Evolutionary conservation across 2,888 invertebrate species (phyloP), one percentile per base, ranked within the genome.

Genomic region (Electrophaes corylata): DNA sequence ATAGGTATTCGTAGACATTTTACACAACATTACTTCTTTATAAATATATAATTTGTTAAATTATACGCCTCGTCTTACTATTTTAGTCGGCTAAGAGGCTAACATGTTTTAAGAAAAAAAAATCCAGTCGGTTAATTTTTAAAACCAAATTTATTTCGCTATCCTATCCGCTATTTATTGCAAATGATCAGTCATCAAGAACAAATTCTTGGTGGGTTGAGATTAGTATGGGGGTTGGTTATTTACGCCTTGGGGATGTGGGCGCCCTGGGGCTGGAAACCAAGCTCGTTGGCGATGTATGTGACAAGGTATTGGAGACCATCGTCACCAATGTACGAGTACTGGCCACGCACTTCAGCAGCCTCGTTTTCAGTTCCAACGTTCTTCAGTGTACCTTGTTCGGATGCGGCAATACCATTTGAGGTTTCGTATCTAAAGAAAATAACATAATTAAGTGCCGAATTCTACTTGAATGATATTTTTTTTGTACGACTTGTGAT

Each of bases 281-380:
- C 94, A 60, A 80, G 73, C 75, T 92, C 88, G 80, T 92, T 83
- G 57, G 94, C 92, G 52, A 81, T 56, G 86, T 93, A 94, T 40
- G 49, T 75, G 43, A 93, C 82, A 14, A 75, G 62, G 86, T 93
- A 92, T 48, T 72, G 55, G 20, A 83, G 70, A 26, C 93, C 93
- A 59, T 93, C 92, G 33, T 78, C 71, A 3, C 80, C 93, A 54
- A 70, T 23, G 86, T 92, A 93, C 4, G 83, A 73, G 88, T 58
- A 93, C 49, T 69, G 64, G 3, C 94, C 94, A n/a, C 84, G 81
- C 43, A 93, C 92, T 3, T 76, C 81, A 0, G 91, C 16, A 10
- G 83, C 84, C 61, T 92, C 92, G 62, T 86, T 78, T 5, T 92
- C 89, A 0, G 86, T 67, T 1, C 92, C 93, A 11, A 65, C 59